Base-by-base conservation (phyloP, 2,113 vertebrate species). In the Ageneiosus marmoratus region DNA sequence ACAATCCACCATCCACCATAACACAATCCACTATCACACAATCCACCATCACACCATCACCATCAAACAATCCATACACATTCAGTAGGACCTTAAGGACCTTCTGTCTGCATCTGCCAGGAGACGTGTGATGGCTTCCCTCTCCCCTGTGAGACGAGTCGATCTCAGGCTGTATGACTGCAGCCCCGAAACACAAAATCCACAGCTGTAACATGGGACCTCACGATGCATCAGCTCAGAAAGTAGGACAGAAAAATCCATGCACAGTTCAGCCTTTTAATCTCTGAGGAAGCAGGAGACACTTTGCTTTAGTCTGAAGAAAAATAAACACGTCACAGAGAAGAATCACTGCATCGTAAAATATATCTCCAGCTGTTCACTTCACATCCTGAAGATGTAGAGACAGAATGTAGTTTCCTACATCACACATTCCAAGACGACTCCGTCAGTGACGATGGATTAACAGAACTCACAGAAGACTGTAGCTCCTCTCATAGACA, bases 191-290 rank as follows among this genome's bases (percentile, higher is more conserved):
- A 77, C 48, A 55, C 65, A 76, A 63, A 62, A 24, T 37, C 80
- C 58, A 80, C 82, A 82, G 56, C 65, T 76, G 79, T 41, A 46
- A 77, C n/a, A 44, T 51, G 48, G 65, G 46, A 78, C 75, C 24
- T 70, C 16, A 79, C 74, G 48, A 34, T 60, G 83, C 51, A 46
- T 77, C 46, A 84, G n/a, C 34, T 67, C 24, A 77, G 72, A 48
- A 86, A 53, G 53, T 70, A 72, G 63, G 63, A 84, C 73, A 29
- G 63, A 65, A 84, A 79, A 65, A 82, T 87, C 79, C 62, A 81
- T 67, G 81, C 65, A 11, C 27, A 55, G 48, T 79, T 87, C 73
- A 27, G 62, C 50, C 69, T 69, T 16, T 69, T 51, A 58, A 37
- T 16, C 22, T 75, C 50, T 22, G 24, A 50, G 8, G 27, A 58